Base-by-base conservation (phyloP, 92 coral and sea anemone genomes). In the Desmophyllum pertusum region DNA sequence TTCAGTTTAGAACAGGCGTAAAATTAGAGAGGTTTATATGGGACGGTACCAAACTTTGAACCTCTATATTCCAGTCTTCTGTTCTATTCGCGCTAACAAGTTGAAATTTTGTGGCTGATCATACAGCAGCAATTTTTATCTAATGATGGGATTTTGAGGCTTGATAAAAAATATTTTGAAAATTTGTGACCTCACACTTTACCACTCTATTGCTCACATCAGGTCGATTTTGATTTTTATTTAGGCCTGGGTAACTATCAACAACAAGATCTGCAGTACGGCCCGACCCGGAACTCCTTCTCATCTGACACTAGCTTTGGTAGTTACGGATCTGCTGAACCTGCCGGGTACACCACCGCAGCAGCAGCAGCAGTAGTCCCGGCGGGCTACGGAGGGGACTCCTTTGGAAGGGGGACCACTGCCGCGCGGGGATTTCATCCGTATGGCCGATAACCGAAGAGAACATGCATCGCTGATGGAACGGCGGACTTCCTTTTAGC, bases 381-480 rank as follows among this genome's bases (percentile, higher is more conserved):
- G n/a, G n/a, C n/a, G n/a, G 91, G 81, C 18, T 81, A 83, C 41
- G 93, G n/a, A n/a, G n/a, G 80, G 50, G 93, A 81, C 5, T 85
- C 95, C 35, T 89, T 94, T 86, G 98, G 98, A 7, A 81, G 98
- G 64, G 95, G 93, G 21, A 83, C 89, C 23, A 85, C 86, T 21
- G 89, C 98, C 10, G 67, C 94, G 3, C 85, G 98, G 13, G 98
- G 98, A 27, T 94, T 91, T 80, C 98, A 94, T 63, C 98, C 98
- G 2, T 94, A 94, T 53, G 95, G 95, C 18, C 93, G 98, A 78
- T 94, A 18, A 36, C 40, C 4, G 2, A 73, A 11, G 30, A 19
- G 30, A 52, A 25, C 65, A n/a, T 21, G 30, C 17, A 50, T 9
- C 27, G 57, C 18, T 31, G 77, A 39, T 29, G 10, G 4, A 5